Conservation (phyloP, 2,113 vertebrate species). For the Tragelaphus strepsiceros region DNA sequence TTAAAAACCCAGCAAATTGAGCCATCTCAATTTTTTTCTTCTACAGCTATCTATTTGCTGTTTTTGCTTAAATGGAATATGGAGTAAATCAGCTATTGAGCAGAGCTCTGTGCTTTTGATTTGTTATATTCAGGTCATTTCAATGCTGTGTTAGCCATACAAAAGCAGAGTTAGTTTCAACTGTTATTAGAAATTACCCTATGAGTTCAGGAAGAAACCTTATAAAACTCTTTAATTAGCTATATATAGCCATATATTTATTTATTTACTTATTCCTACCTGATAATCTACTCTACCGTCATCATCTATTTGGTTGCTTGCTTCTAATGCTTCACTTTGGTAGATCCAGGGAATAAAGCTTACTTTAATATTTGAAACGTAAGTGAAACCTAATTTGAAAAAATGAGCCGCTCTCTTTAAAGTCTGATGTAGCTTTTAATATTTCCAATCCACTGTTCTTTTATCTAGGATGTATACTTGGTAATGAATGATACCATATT, state of each 20-base stretch:
- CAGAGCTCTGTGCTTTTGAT: not conserved
- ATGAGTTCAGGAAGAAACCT: not conserved
- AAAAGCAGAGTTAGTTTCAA: not conserved
- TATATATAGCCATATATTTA: not conserved
- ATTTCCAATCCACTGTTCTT: not conserved
- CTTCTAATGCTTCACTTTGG: not conserved
- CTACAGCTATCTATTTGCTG: not conserved
- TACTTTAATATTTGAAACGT: not conserved
- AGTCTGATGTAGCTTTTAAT: not conserved
- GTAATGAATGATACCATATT: not conserved
- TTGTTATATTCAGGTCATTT: not conserved
- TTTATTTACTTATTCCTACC: not conserved
- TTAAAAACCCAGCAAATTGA: not conserved
- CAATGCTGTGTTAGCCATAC: not conserved
- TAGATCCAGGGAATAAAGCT: not conserved
- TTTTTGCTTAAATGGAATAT: not conserved
- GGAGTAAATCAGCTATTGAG: not conserved
- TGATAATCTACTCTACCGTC: not conserved
- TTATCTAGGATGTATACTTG: not conserved
- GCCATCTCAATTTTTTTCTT: not conserved
- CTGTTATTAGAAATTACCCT: not conserved
- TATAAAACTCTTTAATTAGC: not conserved
- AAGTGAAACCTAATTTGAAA: slow-evolving; percentile 2
- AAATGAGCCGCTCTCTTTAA: not conserved
- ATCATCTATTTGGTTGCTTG: not conserved